Base-by-base conservation (phyloP, 2,888 invertebrate species). In the Eristalinus aeneus region DNA sequence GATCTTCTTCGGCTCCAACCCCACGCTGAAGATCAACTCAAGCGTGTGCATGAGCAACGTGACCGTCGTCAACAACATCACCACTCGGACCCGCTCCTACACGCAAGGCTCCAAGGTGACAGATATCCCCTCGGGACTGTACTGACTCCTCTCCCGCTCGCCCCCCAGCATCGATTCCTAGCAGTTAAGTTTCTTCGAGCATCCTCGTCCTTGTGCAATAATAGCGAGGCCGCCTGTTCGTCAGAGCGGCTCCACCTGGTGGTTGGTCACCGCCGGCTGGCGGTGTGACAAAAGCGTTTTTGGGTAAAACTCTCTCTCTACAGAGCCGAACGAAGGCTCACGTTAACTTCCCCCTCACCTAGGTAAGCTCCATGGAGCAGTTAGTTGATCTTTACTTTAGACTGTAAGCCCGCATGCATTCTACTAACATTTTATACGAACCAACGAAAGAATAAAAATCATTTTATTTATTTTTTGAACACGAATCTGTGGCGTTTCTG, bases 51-150 rank as follows among this genome's bases (percentile, higher is more conserved):
- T 74, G 77, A 64, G 69, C n/a, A 84, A 79, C 56, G 83, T 88
- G 3, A 82, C 82, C 4, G 87, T 87, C 2, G 95, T 95, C 0
- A 93, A 95, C 89, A 96, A 95, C 89, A 94, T 95, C 3, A 95
- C 95, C 11, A 89, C 88, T 2, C 90, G 93, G 31, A 91, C 92
- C 46, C 90, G 92, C 31, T 92, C 92, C 10, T 90, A 92, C 63
- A 92, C 95, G 32, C 92, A 92, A 63, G 91, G 93, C 39, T 94
- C 94, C 73, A 96, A 96, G 93, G 93, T 96, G 10, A 95, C 96
- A 5, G 96, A 96, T 90, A 94, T 95, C 92, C 95, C 96, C 88
- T 96, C 96, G 60, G 96, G 96, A 75, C 92, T 96, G 86, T 96
- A 96, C 93, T 96, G 90, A 92, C 53, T 31, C 32, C n/a, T 60